These are phyloP conservation scores for Sebastes trivittatus DNA, from an alignment of 2,797 vertebrate genomes.

Conservation along the genomic window DNA sequence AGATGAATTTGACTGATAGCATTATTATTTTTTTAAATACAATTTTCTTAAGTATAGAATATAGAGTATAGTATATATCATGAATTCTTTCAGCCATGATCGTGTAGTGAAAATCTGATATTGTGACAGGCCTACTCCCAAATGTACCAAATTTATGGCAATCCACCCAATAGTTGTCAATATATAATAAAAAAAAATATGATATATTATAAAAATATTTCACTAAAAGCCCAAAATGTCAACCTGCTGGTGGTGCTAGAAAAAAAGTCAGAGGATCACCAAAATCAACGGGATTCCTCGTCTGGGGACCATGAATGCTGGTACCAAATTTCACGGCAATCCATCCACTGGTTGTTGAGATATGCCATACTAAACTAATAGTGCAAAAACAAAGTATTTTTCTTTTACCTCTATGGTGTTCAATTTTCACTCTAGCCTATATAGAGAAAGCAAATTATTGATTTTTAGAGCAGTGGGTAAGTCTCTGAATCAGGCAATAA, in stretches of 20 bases:
- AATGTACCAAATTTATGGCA: background rate
- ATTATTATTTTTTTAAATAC: too few species aligned
- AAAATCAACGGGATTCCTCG: background rate
- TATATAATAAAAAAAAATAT: background rate
- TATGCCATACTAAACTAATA: background rate
- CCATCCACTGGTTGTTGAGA: background rate
- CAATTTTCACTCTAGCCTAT: conserved; percentile 6
- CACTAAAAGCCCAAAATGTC: background rate
- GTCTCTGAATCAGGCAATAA: conserved; percentile 55
- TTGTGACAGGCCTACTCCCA: too few species aligned
- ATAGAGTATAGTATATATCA: too few species aligned
- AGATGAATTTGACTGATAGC: background rate
- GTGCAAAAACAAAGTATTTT: background rate
- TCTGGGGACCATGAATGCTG: background rate
- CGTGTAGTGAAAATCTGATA: too few species aligned
- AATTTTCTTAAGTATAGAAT: too few species aligned
- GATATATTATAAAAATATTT: background rate
- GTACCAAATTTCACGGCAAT: background rate
- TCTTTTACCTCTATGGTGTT: conserved; percentile 8
- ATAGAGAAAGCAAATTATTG: conserved; percentile 52
- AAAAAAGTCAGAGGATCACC: background rate
- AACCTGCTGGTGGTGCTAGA: background rate
- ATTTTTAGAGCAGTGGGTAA: conserved; percentile 33
- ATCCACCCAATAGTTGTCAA: background rate
- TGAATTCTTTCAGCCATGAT: too few species aligned